A percentile compares a stretch with the other conserved stretches of the same genome.
Evolutionary conservation across 2,888 invertebrate species (phyloP).

Genomic region (Drosophila tanythrix): DNA sequence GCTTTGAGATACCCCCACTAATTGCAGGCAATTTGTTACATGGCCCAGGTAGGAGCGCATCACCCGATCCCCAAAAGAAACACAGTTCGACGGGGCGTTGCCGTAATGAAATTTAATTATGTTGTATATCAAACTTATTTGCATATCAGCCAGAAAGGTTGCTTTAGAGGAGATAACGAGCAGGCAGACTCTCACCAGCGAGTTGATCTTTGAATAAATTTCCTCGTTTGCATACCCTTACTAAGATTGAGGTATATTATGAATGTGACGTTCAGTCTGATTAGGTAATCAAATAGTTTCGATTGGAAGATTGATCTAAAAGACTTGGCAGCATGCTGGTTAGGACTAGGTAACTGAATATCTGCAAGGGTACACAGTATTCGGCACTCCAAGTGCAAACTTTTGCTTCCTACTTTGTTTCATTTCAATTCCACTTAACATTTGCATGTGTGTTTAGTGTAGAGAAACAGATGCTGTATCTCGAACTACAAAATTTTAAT

Average conservation of each 20-base stretch:
- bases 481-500: constrained; percentile 64
- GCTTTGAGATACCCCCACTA: constrained; percentile 57
- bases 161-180: constrained; percentile 43
- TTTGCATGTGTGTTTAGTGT: constrained; percentile 9
- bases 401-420: constrained; percentile 11
- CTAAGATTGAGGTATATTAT: neutral
- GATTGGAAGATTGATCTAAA: neutral
- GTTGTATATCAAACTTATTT: constrained; percentile 78
- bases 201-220: constrained; percentile 34
- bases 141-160: constrained; percentile 71
- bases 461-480: constrained; percentile 37
- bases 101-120: constrained; percentile 82
- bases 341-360: neutral
- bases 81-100: constrained; percentile 58
- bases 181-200: constrained; percentile 14
- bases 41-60: constrained; percentile 44
- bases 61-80: constrained; percentile 26
- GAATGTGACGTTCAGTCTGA: neutral
- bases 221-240: constrained; percentile 24
- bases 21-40: constrained; percentile 78
- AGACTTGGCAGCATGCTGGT: neutral
- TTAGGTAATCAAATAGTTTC: neutral
- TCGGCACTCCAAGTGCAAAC: neutral
- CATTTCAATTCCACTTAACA: constrained; percentile 12
- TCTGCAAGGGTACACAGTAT: constrained; percentile 18